A percentile compares a stretch with the other conserved stretches of the same genome.
These are phyloP conservation scores for Naso thynnoides DNA, from an alignment of 2,797 vertebrate genomes.

Conservation along the genomic window DNA sequence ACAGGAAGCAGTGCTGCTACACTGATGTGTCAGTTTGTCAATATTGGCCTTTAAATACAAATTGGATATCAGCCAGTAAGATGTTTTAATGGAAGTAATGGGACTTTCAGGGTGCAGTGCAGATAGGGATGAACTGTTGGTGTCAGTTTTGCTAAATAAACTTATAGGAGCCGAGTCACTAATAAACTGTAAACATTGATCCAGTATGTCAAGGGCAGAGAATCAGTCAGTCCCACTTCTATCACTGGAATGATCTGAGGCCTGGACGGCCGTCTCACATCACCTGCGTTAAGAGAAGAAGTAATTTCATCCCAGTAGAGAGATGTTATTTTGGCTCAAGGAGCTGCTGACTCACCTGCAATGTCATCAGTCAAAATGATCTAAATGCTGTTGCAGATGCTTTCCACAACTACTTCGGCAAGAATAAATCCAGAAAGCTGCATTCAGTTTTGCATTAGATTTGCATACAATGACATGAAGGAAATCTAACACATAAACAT, in stretches of 20 bases:
- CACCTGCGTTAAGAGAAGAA: background rate
- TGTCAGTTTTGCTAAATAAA: background rate
- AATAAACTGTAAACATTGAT: background rate
- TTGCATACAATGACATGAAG: background rate
- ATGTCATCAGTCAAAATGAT: background rate
- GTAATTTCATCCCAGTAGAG: background rate
- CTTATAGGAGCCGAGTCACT: too few species aligned
- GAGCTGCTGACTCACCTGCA: background rate
- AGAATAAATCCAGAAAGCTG: background rate
- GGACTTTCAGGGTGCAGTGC: background rate
- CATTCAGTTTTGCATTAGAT: background rate
- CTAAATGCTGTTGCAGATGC: background rate
- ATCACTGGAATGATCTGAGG: background rate
- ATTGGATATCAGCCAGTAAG: background rate
- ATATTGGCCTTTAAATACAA: constrained; percentile 5
- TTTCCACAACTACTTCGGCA: background rate
- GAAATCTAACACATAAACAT: background rate
- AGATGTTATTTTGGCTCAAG: background rate
- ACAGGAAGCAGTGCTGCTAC: background rate
- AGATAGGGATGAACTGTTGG: background rate
- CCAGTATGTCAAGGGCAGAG: background rate
- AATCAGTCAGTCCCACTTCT: background rate
- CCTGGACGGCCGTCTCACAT: background rate
- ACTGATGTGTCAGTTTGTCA: background rate
- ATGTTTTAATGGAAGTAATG: background rate